Base-by-base conservation (phyloP, 2,797 vertebrate genomes). In the Oreortyx pictus region DNA sequence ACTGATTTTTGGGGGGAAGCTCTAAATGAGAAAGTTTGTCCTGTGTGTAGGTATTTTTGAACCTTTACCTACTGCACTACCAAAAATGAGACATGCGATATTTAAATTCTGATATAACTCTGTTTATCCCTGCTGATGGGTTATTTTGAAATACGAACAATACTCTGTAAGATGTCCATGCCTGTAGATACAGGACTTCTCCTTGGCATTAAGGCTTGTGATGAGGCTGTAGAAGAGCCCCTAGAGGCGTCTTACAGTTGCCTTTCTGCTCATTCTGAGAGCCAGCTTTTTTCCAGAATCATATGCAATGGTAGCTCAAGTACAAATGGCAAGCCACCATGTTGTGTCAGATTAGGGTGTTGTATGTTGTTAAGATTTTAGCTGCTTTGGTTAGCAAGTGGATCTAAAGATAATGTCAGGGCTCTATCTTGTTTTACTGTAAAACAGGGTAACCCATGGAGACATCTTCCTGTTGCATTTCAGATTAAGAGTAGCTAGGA, bases 281-380 rank as follows among this genome's bases (percentile, higher is more conserved):
- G 15, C 13, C 70, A 23, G 2, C 5, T 62, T 75, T 10, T 7
- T 72, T 77, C 65, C 24, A 19, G 39, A 44, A 20, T 14, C 72
- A 3, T 33, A 3, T 52, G 12, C 5, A 44, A 56, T 64, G 8
- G 35, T 56, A 31, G 15, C 47, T 14, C 23, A 60, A 39, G 37
- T 80, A 54, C 37, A 65, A 13, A 10, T 82, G 49, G n/a, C 11
- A 89, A 74, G 5, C 37, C 37, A 46, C 41, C n/a, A n/a, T 70
- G 6, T 22, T 85, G 24, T 62, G 7, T 60, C 86, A n/a, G n/a
- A n/a, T n/a, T n/a, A n/a, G n/a, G n/a, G n/a, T n/a, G n/a, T n/a
- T n/a, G n/a, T n/a, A n/a, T n/a, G n/a, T n/a, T 82, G 85, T 77
- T 82, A 72, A 87, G 2, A 37, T 87, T 67, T 84, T 80, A 67